Conservation (phyloP, 2,888 invertebrate genomes). For the Leucoptera coffeella region DNA sequence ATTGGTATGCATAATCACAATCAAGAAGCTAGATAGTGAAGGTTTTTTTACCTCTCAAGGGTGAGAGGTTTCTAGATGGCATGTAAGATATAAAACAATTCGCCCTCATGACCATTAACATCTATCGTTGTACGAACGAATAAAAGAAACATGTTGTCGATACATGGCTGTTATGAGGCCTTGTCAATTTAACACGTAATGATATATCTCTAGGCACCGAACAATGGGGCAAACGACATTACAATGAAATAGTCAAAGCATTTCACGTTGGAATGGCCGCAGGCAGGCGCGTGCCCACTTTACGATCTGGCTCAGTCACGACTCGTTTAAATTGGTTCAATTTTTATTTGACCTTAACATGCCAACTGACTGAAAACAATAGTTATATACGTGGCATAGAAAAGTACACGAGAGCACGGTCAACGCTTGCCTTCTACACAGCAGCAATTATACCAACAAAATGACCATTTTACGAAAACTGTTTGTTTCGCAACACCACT, state of each 20-base stretch:
- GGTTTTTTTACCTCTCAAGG: too few relatives aligned
- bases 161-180: conserved; percentile 13
- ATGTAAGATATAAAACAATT: neutral
- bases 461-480: too few relatives aligned
- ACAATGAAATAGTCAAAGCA: conserved; percentile 26
- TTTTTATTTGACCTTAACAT: conserved; percentile 29
- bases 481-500: too few relatives aligned
- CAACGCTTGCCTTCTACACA: too few relatives aligned
- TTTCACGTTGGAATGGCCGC: conserved; percentile 23
- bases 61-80: neutral
- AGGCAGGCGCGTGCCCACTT: conserved; percentile 35
- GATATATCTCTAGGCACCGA: conserved; percentile 33
- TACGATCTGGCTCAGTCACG: conserved; percentile 33
- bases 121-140: too few relatives aligned
- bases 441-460: too few relatives aligned
- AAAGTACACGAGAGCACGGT: too few relatives aligned
- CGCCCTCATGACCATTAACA: neutral
- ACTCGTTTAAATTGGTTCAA: conserved; percentile 24
- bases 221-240: conserved; percentile 35
- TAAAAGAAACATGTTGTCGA: neutral
- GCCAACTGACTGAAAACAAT: conserved; percentile 7
- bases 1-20: too few relatives aligned
- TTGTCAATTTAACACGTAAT: conserved; percentile 25
- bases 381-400: too few relatives aligned
- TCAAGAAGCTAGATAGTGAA: too few relatives aligned